Evolutionary conservation across 1,140 invertebrate species (phyloP).

Genomic region (Gonatopus flavifemur): DNA sequence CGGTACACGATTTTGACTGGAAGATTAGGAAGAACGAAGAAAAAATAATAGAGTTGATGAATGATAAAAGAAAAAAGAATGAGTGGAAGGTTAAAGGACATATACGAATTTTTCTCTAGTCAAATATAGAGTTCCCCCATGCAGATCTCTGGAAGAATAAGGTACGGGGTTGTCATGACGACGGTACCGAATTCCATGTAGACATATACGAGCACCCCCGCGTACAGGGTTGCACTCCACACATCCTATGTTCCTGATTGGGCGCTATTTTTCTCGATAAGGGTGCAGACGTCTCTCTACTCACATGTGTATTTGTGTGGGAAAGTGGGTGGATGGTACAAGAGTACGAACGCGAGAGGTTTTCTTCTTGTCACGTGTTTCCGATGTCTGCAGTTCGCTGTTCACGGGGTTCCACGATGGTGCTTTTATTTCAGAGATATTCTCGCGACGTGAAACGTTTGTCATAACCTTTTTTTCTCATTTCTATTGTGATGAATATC

Average conservation of each 20-base stretch:
- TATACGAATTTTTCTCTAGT: constrained; percentile 29
- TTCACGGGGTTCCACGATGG: background rate
- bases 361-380: constrained; percentile 14
- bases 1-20: no score
- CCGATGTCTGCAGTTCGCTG: constrained; percentile 9
- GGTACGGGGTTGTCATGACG: constrained; percentile 51
- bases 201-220: constrained; percentile 31
- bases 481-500: no score
- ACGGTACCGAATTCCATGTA: constrained; percentile 52
- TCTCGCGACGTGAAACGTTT: background rate
- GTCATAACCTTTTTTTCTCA: no score
- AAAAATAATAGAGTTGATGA: no score
- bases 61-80: constrained; percentile 18
- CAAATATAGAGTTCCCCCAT: no score
- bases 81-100: constrained; percentile 21
- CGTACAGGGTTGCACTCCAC: constrained; percentile 37
- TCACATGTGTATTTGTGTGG: constrained; percentile 6
- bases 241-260: constrained; percentile 50
- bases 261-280: constrained; percentile 54
- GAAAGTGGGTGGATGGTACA: constrained; percentile 19
- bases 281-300: constrained; percentile 43
- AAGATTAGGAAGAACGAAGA: no score
- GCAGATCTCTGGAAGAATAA: constrained; percentile 37
- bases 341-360: constrained; percentile 6
- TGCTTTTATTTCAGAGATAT: no score